A percentile compares a stretch with the other conserved stretches of the same genome.
Evolutionary conservation across 2,113 vertebrate genomes (phyloP).

Genomic region (Thinocorus orbignyianus): DNA sequence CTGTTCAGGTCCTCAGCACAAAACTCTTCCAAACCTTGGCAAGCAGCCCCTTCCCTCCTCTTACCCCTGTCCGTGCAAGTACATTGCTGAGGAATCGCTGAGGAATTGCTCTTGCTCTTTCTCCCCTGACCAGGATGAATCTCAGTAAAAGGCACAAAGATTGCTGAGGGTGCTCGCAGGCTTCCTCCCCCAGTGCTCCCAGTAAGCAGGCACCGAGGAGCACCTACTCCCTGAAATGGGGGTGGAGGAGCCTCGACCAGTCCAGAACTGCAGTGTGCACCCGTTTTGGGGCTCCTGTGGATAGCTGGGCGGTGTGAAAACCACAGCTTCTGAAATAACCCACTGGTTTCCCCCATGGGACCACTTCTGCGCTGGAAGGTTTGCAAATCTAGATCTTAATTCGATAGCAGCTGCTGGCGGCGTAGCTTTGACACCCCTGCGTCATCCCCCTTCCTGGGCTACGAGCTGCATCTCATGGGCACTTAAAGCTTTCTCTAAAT

Average conservation of each 20-base stretch:
- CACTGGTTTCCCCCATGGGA: not conserved
- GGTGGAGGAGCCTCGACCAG: not conserved
- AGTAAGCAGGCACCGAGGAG: not conserved
- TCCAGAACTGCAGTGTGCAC: fast-evolving
- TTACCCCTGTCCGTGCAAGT: not conserved
- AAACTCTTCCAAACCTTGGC: not conserved
- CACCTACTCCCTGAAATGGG: fast-evolving
- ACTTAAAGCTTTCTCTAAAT: not conserved
- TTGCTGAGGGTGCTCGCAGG: not conserved
- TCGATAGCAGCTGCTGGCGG: not conserved
- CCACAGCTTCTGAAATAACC: fast-evolving
- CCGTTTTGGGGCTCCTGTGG: not conserved
- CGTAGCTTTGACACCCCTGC: not conserved
- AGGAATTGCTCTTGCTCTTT: not conserved
- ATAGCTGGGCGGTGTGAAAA: fast-evolving
- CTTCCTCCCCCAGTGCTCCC: not conserved
- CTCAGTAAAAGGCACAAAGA: not conserved
- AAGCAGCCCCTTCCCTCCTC: not conserved
- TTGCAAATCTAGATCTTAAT: not conserved
- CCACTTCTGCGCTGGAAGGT: not conserved
- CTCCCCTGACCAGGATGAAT: no score
- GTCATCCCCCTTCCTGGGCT: not conserved
- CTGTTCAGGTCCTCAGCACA: no score
- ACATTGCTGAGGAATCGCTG: not conserved
- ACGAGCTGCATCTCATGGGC: not conserved